Evolutionary conservation across 2,797 vertebrate species (phyloP).

Genomic region (Rhinichthys osculus): DNA sequence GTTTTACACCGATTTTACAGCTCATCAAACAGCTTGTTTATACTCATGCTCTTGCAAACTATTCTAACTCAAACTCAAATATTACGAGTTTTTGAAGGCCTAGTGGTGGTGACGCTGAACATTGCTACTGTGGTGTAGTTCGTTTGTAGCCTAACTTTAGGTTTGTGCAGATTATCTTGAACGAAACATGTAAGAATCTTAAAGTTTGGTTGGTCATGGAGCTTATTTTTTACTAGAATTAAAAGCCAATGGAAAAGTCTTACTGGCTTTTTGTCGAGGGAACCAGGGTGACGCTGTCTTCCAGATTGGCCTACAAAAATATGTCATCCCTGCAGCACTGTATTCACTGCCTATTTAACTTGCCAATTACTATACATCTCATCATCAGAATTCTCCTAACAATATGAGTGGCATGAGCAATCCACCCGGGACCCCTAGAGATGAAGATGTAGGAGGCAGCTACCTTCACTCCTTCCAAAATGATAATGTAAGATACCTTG

Average conservation of each 20-base stretch:
- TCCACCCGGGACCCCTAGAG: constrained; percentile 95
- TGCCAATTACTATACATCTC: constrained; percentile 18
- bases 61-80: not conserved
- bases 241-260: too few relatives aligned
- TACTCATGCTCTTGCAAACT: too few relatives aligned
- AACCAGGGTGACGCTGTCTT: not conserved
- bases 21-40: not conserved
- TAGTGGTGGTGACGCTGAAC: not conserved
- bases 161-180: not conserved
- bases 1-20: not conserved
- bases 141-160: not conserved
- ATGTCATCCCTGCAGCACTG: not conserved
- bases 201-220: too few relatives aligned
- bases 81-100: not conserved
- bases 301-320: not conserved
- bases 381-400: constrained; percentile 95
- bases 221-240: too few relatives aligned
- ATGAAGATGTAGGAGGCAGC: constrained; percentile 97
- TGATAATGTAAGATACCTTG: constrained; percentile 87
- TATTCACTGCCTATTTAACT: constrained; percentile 4
- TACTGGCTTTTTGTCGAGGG: too few relatives aligned
- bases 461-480: constrained; percentile 99
- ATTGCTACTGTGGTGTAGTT: not conserved
- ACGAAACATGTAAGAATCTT: too few relatives aligned
- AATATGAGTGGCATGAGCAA: constrained; percentile 99